These are phyloP conservation scores for Dimorphilus gyrociliatus DNA, from an alignment of 2,888 invertebrate species.

Conservation along the genomic window DNA sequence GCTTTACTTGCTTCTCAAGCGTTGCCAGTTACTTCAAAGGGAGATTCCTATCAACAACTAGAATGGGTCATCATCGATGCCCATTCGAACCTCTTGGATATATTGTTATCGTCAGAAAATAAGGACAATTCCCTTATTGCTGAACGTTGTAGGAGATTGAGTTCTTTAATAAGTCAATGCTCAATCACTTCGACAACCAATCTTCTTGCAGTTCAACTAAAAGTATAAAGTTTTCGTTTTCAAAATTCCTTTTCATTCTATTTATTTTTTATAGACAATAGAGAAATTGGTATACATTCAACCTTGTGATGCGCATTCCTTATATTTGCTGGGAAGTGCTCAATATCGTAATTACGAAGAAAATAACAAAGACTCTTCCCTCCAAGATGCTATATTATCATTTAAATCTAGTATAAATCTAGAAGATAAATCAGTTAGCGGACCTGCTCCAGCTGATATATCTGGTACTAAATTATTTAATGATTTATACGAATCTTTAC, in stretches of 20 bases:
- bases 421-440: conserved; percentile 27
- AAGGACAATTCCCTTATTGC: conserved; percentile 18
- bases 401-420: conserved; percentile 22
- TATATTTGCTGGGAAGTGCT: conserved; percentile 25
- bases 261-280: conserved; percentile 20
- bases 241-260: background rate
- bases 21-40: conserved; percentile 21
- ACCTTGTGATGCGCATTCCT: conserved; percentile 25
- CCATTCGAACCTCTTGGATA: conserved; percentile 24
- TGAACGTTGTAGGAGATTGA: conserved; percentile 24
- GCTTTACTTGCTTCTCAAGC: conserved; percentile 23
- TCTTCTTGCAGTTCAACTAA: conserved; percentile 24
- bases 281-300: conserved; percentile 25
- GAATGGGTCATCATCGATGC: conserved; percentile 34
- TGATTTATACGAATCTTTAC: background rate
- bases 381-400: conserved; percentile 21
- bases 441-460: conserved; percentile 17
- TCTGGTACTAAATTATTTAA: conserved; percentile 13
- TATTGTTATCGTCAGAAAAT: conserved; percentile 13
- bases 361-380: conserved; percentile 18
- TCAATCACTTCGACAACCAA: conserved; percentile 26
- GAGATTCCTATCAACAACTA: conserved; percentile 29
- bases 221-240: conserved; percentile 11
- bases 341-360: conserved; percentile 28
- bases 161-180: conserved; percentile 24